A percentile compares a stretch with the other conserved stretches of the same genome.
Evolutionary conservation across 2,113 vertebrate genomes (phyloP).

Genomic region (Ciconia boyciana): DNA sequence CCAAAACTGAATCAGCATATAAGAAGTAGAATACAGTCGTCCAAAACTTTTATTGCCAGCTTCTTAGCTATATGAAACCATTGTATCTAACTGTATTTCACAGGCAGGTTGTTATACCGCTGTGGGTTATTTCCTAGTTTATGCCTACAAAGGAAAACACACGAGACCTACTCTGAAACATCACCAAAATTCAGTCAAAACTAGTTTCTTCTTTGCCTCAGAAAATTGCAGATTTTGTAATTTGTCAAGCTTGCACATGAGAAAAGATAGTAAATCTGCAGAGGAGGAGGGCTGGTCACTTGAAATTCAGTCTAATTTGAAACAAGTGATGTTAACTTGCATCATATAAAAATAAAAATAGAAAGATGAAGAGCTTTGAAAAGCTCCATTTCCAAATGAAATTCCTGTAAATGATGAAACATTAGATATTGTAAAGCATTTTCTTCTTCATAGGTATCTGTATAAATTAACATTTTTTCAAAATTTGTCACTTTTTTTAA

Average conservation of each 20-base stretch:
- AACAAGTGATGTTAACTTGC: background rate
- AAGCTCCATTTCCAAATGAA: background rate
- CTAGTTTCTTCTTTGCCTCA: background rate
- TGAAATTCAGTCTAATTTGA: background rate
- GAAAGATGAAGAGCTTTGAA: background rate
- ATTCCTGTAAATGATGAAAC: background rate
- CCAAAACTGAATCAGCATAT: background rate
- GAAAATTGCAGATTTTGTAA: background rate
- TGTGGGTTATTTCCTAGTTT: background rate
- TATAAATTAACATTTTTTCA: background rate
- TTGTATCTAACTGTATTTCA: background rate
- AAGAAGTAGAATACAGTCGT: background rate
- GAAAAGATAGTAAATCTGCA: background rate
- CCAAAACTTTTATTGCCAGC: background rate
- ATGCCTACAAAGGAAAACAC: background rate
- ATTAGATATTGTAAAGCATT: background rate
- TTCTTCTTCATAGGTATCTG: background rate
- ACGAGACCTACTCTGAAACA: background rate
- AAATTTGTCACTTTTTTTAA: background rate
- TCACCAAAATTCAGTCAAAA: background rate
- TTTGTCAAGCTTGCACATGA: background rate
- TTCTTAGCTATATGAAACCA: background rate
- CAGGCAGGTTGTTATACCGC: background rate
- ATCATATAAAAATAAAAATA: background rate
- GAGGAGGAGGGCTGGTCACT: accelerated